These are phyloP conservation scores for Sarcoramphus papa DNA, from an alignment of 2,797 vertebrate species.

Conservation along the genomic window DNA sequence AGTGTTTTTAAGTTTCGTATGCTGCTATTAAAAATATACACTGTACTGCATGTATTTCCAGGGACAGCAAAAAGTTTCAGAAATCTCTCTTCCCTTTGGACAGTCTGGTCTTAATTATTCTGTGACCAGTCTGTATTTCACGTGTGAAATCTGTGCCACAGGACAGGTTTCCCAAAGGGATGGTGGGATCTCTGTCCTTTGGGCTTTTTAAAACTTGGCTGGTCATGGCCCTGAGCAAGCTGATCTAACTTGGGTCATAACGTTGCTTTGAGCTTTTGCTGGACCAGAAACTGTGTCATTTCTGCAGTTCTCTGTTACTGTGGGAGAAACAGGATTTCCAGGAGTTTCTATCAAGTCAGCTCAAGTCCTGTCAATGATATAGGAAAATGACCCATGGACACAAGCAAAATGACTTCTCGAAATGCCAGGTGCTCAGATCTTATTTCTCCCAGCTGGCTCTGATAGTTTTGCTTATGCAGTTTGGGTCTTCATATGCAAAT, in stretches of 20 bases:
- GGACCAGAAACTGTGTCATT: not conserved
- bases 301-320: not conserved
- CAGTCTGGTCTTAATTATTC: not conserved
- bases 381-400: slow-evolving; percentile 59
- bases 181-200: not conserved
- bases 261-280: not conserved
- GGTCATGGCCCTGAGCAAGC: not conserved
- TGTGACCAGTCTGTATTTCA: not conserved
- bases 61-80: not conserved
- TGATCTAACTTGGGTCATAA: not conserved
- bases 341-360: not conserved
- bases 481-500: slow-evolving; percentile 65
- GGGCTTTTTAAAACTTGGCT: not conserved
- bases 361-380: not conserved
- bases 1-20: not conserved
- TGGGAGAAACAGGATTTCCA: not conserved
- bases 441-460: slow-evolving; percentile 37
- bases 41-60: not conserved
- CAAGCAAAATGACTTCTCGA: slow-evolving; percentile 56
- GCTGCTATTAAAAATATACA: not conserved
- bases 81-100: not conserved
- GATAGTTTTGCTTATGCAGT: slow-evolving; percentile 61
- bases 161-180: not conserved
- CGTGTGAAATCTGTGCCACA: not conserved
- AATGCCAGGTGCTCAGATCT: slow-evolving; percentile 39